phyloP scores from a whole-genome alignment of 2,113 vertebrate species.

The Heloderma charlesbogerti region DNA sequence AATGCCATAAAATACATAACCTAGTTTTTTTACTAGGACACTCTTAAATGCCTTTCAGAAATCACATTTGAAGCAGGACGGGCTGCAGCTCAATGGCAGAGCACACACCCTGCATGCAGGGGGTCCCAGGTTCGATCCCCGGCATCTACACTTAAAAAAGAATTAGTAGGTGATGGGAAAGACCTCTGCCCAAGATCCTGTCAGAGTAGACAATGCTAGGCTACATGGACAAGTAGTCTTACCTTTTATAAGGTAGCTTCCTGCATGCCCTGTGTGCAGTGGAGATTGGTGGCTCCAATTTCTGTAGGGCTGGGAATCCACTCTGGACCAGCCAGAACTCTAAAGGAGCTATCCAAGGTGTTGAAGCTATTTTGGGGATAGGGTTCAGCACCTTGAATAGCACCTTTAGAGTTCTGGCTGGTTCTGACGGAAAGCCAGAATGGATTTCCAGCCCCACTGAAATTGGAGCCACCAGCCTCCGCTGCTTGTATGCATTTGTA shows the following conservation, averaged over 20 bases:
- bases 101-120: neutral
- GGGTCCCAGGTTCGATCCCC: neutral
- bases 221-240: neutral
- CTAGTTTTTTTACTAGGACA: neutral
- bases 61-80: neutral
- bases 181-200: neutral
- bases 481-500: neutral
- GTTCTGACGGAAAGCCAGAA: too few relatives aligned
- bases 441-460: too few relatives aligned
- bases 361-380: too few relatives aligned
- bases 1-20: constrained; percentile 2
- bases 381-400: too few relatives aligned
- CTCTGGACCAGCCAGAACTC: too few relatives aligned
- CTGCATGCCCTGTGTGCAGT: neutral
- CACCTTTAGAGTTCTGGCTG: too few relatives aligned
- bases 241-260: neutral
- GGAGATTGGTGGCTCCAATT: too few relatives aligned
- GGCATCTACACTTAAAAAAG: neutral
- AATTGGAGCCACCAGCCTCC: too few relatives aligned
- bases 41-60: constrained; percentile 1
- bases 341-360: too few relatives aligned
- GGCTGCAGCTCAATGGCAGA: neutral
- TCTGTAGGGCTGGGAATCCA: too few relatives aligned
- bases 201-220: neutral
- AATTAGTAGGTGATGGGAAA: neutral